Percentiles rank a stretch among this genome's conserved stretches.
phyloP scores from a whole-genome alignment of 1,140 invertebrate genomes.

The Cydia pomonella region DNA sequence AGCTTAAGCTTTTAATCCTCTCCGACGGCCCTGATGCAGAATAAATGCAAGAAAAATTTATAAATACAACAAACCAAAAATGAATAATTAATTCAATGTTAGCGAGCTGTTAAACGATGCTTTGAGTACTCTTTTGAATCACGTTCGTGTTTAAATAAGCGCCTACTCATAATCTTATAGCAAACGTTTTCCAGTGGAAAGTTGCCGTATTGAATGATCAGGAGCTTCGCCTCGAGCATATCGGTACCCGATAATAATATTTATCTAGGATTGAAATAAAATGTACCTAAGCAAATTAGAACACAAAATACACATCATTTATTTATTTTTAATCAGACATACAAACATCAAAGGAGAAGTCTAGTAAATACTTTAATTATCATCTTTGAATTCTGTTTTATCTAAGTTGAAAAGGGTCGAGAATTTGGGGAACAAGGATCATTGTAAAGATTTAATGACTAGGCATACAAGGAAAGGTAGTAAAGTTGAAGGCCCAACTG shows the following conservation, averaged over 20 bases:
- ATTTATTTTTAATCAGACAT: not conserved
- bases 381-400: not conserved
- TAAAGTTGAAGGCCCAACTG: not conserved
- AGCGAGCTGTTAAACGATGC: not conserved
- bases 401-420: not conserved
- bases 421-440: not conserved
- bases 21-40: not conserved
- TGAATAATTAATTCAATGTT: not conserved
- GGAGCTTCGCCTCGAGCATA: not conserved
- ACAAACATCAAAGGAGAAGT: not conserved
- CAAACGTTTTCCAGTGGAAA: not conserved
- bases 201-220: not conserved
- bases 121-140: not conserved
- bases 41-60: not conserved
- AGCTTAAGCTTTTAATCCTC: not conserved
- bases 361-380: not conserved
- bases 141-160: not conserved
- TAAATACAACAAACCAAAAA: not conserved
- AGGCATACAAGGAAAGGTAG: not conserved
- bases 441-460: conserved; percentile 11
- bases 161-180: not conserved
- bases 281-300: not conserved
- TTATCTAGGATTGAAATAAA: not conserved
- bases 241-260: not conserved
- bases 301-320: not conserved